Base-by-base conservation (phyloP, 2,888 invertebrate species). In the Lycophotia porphyrea region DNA sequence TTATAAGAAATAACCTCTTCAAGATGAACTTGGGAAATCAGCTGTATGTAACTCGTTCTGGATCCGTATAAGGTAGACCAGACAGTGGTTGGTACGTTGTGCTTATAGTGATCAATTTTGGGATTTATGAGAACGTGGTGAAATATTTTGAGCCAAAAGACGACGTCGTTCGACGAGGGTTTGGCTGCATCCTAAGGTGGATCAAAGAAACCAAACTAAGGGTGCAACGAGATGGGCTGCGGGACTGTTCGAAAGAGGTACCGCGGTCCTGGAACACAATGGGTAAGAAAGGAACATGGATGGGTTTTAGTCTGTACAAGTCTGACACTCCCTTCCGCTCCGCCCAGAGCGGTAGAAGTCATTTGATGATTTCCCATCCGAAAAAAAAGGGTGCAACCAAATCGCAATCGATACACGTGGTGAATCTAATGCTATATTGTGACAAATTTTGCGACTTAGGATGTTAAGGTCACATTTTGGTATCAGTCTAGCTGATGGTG, bases 401-500 rank as follows among this genome's bases (percentile, higher is more conserved):
- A 44, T 5, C 18, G 18, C 8, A 47, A 2, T 24, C 47, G 8
- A 21, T 47, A 7, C 21, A 34, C n/a, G n/a, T n/a, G n/a, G n/a
- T n/a, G n/a, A n/a, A n/a, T n/a, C n/a, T n/a, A n/a, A n/a, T n/a
- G n/a, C n/a, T n/a, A n/a, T n/a, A n/a, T n/a, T 52, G n/a, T n/a
- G n/a, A 52, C 24, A 9, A n/a, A 49, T 49, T 49, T n/a, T 11
- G 49, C 24, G n/a, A 24, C 8, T 24, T 24, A 24, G 2, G 24
- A 49, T n/a, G 49, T 4, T 9, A n/a, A 2, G 52, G n/a, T 5
- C 11, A 24, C n/a, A n/a, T 52, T 49, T 49, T 11, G 11, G 11
- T 11, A 11, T 13, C 52, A n/a, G 52, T 52, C 13, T n/a, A 24
- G n/a, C 11, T 52, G 52, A 76, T 73, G 63, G 21, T 71, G 63